Evolutionary conservation across 2,888 invertebrate species (phyloP), one percentile per base, ranked within the genome.

Genomic region (Subacronicta megacephala): DNA sequence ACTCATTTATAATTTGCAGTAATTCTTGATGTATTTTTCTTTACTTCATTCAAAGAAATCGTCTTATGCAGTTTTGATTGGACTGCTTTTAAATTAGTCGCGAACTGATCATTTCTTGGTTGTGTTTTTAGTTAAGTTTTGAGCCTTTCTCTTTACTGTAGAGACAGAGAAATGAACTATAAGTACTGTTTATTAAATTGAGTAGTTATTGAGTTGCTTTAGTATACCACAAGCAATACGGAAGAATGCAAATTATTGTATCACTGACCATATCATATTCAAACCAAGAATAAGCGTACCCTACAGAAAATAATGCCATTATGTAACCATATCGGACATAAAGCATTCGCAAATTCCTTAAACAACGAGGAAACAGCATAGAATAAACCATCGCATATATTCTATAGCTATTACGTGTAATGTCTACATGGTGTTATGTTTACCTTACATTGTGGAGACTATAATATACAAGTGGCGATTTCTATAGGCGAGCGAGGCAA

Each of bases 401-500:
- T 80, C 76, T 77, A 81, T 77, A 82, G 76, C 60, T 70, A 79
- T 81, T 79, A 81, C 75, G 76, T 74, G 71, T 76, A 80, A 83
- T 81, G 85, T 83, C 78, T 75, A 62, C 66, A 76, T 66, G 68
- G 61, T 72, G 77, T 74, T 70, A 74, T 79, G 77, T 82, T 83
- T 81, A 80, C 75, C 64, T 80, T 77, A 80, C 81, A 78, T 77
- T 81, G 82, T 79, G 66, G 71, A 53, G 56, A 67, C 64, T 65
- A 65, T 74, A 64, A 69, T 72, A 73, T 68, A 76, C 69, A 68
- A 73, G 71, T 75, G 69, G 73, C 69, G 72, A 77, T 80, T 78
- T 80, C 77, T 78, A 78, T 76, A 68, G 62, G 62, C 70, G 62
- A 74, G 65, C 73, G 74, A 62, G 69, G 72, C 90, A 90, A 90